Conservation (phyloP, 2,113 vertebrate species). For the Pelodiscus sinensis region DNA sequence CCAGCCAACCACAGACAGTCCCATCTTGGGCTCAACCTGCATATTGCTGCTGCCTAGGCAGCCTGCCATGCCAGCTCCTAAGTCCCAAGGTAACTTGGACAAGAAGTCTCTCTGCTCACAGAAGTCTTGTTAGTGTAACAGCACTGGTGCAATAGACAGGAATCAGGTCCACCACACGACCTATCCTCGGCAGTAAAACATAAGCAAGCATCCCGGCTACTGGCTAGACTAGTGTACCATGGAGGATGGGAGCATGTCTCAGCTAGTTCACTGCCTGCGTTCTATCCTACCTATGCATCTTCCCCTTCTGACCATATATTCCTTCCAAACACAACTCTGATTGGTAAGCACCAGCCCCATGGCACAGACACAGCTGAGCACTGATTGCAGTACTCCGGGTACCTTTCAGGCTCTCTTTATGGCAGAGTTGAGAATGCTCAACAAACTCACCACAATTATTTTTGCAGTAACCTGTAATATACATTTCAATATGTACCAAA, state of each 20-base stretch:
- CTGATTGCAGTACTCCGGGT: background rate
- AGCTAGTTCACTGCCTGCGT: background rate
- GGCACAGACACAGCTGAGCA: background rate
- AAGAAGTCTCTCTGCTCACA: too few relatives aligned
- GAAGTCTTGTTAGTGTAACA: too few relatives aligned
- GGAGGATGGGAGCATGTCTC: background rate
- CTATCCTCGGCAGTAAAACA: background rate
- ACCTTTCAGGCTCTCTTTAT: background rate
- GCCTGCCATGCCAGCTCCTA: background rate
- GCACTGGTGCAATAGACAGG: background rate
- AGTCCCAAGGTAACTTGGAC: background rate
- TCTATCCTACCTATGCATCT: background rate
- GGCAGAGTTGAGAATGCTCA: accelerated
- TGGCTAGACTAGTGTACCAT: background rate
- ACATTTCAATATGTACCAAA: background rate
- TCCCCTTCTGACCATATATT: accelerated
- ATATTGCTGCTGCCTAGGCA: background rate
- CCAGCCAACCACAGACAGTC: too few relatives aligned
- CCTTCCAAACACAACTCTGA: accelerated
- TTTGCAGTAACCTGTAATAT: background rate
- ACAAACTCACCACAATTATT: background rate
- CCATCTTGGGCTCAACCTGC: background rate
- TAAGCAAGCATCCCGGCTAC: background rate
- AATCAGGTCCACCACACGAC: background rate
- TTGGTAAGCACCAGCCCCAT: background rate